phyloP scores from a whole-genome alignment of 2,888 invertebrate species.

The Lamproptera curius region DNA sequence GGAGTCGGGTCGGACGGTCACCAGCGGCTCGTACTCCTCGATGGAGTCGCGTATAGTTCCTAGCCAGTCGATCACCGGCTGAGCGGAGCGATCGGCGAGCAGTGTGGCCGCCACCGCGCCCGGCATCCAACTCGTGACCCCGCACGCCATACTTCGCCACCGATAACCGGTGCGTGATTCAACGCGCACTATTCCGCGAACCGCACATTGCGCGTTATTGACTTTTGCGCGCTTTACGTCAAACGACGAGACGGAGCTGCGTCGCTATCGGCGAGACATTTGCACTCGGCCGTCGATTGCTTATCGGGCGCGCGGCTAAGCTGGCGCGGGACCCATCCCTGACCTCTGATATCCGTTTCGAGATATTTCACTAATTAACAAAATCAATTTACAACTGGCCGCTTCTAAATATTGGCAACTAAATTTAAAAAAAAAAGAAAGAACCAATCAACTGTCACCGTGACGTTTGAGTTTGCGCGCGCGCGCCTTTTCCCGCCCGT shows the following conservation, averaged over 20 bases:
- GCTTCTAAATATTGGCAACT: not conserved
- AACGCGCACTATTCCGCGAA: slow-evolving; percentile 66
- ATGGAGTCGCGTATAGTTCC: slow-evolving; percentile 51
- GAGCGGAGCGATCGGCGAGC: slow-evolving; percentile 52
- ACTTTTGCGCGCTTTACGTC: slow-evolving; percentile 24
- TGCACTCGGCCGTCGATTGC: slow-evolving; percentile 58
- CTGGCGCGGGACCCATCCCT: slow-evolving; percentile 42
- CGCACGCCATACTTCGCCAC: slow-evolving; percentile 54
- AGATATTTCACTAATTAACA: not conserved
- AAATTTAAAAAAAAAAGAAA: slow-evolving; percentile 22
- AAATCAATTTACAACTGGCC: not conserved
- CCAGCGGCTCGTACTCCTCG: slow-evolving; percentile 67
- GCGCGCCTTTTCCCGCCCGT: slow-evolving; percentile 48
- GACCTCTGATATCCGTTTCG: slow-evolving; percentile 45
- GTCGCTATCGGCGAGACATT: slow-evolving; percentile 30
- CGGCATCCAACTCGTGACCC: slow-evolving; percentile 73
- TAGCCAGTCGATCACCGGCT: slow-evolving; percentile 67
- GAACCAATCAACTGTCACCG: slow-evolving; percentile 24
- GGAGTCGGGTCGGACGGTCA: slow-evolving; percentile 42
- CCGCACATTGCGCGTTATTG: slow-evolving; percentile 26
- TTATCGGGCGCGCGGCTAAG: slow-evolving; percentile 45
- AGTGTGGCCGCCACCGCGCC: slow-evolving; percentile 68
- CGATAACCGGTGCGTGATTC: slow-evolving; percentile 76
- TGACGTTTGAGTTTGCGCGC: slow-evolving; percentile 39
- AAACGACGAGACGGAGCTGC: slow-evolving; percentile 27